Evolutionary conservation across 2,888 invertebrate species (phyloP).

Genomic region (Ornithoptera priamus): DNA sequence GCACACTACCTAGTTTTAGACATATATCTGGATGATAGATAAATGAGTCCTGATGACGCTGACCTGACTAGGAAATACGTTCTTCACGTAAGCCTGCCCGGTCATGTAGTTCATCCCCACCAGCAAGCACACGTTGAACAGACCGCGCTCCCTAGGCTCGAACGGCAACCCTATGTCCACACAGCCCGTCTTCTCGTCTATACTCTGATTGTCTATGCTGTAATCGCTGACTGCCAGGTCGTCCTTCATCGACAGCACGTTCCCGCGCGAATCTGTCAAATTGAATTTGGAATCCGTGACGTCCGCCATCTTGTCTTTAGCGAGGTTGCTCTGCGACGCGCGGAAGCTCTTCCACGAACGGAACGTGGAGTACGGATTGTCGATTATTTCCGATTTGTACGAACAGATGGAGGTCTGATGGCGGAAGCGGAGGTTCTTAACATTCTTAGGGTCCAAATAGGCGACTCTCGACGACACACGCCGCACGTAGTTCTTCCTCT

Average conservation of each 20-base stretch:
- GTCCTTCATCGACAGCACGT: conserved; percentile 54
- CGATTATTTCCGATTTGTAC: conserved; percentile 58
- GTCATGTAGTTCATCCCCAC: conserved; percentile 84
- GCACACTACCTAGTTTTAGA: too few relatives aligned
- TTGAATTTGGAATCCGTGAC: conserved; percentile 58
- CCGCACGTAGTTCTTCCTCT: conserved; percentile 83
- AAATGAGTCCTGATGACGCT: conserved; percentile 21
- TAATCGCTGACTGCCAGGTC: conserved; percentile 44
- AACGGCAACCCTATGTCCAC: conserved; percentile 63
- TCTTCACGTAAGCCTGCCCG: conserved; percentile 85
- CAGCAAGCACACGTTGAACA: conserved; percentile 85
- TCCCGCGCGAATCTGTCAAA: conserved; percentile 58
- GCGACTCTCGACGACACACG: conserved; percentile 81
- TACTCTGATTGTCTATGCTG: conserved; percentile 55
- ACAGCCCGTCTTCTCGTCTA: conserved; percentile 69
- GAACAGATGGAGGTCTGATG: conserved; percentile 70
- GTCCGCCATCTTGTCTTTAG: conserved; percentile 51
- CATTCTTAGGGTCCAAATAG: conserved; percentile 59
- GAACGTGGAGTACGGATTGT: conserved; percentile 68
- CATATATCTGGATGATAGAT: background rate
- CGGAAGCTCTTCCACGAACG: conserved; percentile 74
- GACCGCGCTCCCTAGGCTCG: conserved; percentile 61
- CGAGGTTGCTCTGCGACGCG: conserved; percentile 60
- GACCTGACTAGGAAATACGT: conserved; percentile 84
- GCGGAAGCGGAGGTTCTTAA: conserved; percentile 49